These are phyloP conservation scores for Emydoidea blandingii DNA, from an alignment of 2,797 vertebrate genomes.

Conservation along the genomic window DNA sequence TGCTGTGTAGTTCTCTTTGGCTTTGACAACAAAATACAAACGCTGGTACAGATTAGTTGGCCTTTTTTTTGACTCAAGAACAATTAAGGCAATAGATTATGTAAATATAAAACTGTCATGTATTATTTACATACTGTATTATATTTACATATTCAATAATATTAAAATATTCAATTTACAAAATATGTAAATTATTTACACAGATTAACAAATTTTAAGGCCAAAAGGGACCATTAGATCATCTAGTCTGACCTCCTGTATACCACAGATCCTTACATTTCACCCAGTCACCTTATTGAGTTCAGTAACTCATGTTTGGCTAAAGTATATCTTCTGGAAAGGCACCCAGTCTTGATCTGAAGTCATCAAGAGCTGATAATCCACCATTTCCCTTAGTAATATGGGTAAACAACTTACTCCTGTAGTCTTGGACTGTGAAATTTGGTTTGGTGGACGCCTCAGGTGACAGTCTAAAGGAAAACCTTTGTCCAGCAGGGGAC, in stretches of 20 bases:
- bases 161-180: background rate
- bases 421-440: conserved; percentile 96
- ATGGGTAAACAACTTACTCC: conserved; percentile 86
- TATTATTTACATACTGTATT: background rate
- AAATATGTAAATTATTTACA: background rate
- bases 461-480: conserved; percentile 91
- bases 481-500: conserved; percentile 90
- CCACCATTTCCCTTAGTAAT: background rate
- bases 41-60: no score
- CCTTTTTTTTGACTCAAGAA: background rate
- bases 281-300: background rate
- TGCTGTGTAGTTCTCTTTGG: background rate
- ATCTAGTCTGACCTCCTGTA: background rate
- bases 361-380: background rate
- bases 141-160: background rate
- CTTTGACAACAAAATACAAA: background rate
- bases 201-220: background rate
- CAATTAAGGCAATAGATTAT: background rate
- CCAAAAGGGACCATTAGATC: background rate
- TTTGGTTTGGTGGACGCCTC: conserved; percentile 92
- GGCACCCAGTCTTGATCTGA: background rate
- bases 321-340: background rate
- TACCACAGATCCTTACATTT: background rate
- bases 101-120: background rate
- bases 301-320: background rate